A percentile compares a stretch with the other conserved stretches of the same genome.
phyloP scores from a whole-genome alignment of 1,140 invertebrate species.

The Drosophila malerkotliana region DNA sequence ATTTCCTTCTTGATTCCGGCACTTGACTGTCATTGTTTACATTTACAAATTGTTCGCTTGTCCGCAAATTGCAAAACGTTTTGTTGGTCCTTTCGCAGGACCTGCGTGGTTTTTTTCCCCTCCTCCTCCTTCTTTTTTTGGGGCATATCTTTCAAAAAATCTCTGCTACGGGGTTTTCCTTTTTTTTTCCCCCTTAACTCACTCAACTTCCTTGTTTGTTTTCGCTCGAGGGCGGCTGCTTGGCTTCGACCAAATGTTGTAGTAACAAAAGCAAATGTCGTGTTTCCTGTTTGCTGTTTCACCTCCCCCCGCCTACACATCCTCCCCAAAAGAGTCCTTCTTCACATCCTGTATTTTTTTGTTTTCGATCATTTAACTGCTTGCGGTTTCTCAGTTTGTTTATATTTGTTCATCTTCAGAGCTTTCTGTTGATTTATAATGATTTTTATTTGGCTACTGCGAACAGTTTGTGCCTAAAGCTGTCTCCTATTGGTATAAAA shows the following conservation, averaged over 20 bases:
- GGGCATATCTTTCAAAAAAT: conserved; percentile 62
- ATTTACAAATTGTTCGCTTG: conserved; percentile 82
- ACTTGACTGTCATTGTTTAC: conserved; percentile 82
- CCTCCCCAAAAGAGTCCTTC: background rate
- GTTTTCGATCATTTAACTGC: conserved; percentile 70
- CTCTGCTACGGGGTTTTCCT: conserved; percentile 23
- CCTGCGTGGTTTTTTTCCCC: background rate
- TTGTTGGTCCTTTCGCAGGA: conserved; percentile 44
- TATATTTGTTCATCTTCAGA: conserved; percentile 66
- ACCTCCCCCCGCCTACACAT: conserved; percentile 12
- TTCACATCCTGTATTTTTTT: conserved; percentile 10
- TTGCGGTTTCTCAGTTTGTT: conserved; percentile 69
- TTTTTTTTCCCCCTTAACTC: conserved; percentile 23
- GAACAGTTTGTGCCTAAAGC: conserved; percentile 15
- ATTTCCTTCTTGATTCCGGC: conserved; percentile 46
- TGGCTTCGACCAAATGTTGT: conserved; percentile 61
- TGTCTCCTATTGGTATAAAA: conserved; percentile 36
- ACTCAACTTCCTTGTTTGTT: conserved; percentile 33
- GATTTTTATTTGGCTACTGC: conserved; percentile 75
- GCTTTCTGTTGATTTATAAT: conserved; percentile 73
- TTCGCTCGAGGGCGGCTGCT: conserved; percentile 43
- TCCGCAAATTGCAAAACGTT: conserved; percentile 73
- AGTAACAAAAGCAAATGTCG: conserved; percentile 80
- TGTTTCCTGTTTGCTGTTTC: conserved; percentile 69
- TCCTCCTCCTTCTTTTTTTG: conserved; percentile 7